Base-by-base conservation (phyloP, 2,888 invertebrate species). In the Polymixis lichenea region DNA sequence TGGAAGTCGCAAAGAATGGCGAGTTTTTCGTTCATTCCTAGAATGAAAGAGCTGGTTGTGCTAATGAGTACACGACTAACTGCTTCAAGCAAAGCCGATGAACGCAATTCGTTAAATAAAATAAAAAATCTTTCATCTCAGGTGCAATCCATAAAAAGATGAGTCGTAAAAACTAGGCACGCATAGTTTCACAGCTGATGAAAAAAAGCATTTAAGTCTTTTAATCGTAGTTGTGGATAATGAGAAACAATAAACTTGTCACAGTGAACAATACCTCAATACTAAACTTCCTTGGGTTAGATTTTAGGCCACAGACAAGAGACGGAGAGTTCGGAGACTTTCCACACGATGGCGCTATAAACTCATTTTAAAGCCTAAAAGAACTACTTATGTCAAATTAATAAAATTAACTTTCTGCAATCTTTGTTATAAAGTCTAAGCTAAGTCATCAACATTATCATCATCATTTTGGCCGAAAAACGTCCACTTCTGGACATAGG, bases 51-150 rank as follows among this genome's bases (percentile, higher is more conserved):
- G 58, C 84, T 84, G 72, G 73, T 83, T 80, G 68, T 83, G 84
- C 58, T 83, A 78, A 80, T 83, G 67, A 79, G 53, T 79, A 80
- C 72, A 83, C 80, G 80, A 72, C 58, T 72, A 84, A 83, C 84
- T 84, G 79, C 72, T 62, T 71, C 62, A 83, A 67, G 62, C 72
- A 83, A 83, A 67, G 56, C 53, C 62, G 28, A 53, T 13, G 38
- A 83, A 80, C 67, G 72, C 53, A 67, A 67, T 72, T 72, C 46
- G 71, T 70, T 67, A 64, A 83, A 78, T 58, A n/a, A 69, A 69
- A n/a, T n/a, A n/a, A 55, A 61, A 82, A 49, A 58, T 4, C 46
- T 53, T 78, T 43, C 5, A 71, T 67, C 67, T 62, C 46, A 58
- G 28, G 38, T 25, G 17, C 28, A 28, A 17, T 5, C 13, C 32